These are phyloP conservation scores for Gasterosteus aculeatus DNA, from an alignment of 2,113 vertebrate species.

Conservation along the genomic window DNA sequence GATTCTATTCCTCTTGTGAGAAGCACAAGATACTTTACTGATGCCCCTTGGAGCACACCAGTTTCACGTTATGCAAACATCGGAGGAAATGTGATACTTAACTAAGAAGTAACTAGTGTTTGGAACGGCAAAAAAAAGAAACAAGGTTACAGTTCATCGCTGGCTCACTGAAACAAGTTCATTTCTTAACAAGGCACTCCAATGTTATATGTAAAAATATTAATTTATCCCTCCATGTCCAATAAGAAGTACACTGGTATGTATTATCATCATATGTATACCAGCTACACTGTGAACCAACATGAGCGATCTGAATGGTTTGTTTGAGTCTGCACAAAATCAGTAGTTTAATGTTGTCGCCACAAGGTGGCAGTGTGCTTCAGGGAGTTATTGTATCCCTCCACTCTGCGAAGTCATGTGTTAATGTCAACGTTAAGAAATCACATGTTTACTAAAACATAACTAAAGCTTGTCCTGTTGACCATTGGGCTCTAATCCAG, in stretches of 20 bases:
- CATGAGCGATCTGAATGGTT: not conserved
- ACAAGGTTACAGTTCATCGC: not conserved
- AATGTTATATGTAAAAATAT: not conserved
- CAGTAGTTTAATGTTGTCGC: constrained; percentile 1
- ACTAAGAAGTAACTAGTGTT: not conserved
- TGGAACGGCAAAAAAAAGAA: not conserved
- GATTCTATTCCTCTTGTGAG: constrained; percentile 43
- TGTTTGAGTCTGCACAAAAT: not conserved
- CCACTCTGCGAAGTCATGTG: not conserved
- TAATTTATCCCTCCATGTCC: not conserved
- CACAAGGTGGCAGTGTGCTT: constrained; percentile 65
- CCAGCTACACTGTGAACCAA: constrained; percentile 6
- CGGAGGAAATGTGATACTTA: constrained; percentile 12
- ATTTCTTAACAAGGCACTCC: not conserved
- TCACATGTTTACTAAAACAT: constrained; percentile 12
- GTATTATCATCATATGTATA: not conserved
- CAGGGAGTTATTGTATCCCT: not conserved
- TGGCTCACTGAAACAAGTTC: constrained; percentile 1
- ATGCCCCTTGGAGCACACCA: constrained; percentile 16
- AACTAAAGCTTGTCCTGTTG: not conserved
- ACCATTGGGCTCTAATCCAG: not conserved
- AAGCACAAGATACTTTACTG: not conserved
- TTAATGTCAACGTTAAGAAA: constrained; percentile 1
- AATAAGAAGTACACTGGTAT: not conserved
- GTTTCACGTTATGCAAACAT: constrained; percentile 15